Evolutionary conservation across 1,140 invertebrate species (phyloP).

Genomic region (Diachasmimorpha longicaudata): DNA sequence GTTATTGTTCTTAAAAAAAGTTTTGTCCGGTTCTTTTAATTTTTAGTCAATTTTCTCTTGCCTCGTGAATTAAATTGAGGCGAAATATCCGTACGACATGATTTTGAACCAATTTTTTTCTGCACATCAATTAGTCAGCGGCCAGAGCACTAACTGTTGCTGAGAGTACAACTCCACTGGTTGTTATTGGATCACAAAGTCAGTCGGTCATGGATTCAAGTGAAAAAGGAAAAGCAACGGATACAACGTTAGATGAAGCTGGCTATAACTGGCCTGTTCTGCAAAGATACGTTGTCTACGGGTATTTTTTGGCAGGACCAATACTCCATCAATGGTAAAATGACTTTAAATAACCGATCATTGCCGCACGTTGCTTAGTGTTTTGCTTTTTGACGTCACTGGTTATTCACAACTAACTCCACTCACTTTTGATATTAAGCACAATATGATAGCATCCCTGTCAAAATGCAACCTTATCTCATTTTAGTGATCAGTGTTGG

Average conservation of each 20-base stretch:
- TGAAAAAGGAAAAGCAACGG: neutral
- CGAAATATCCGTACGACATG: too few relatives aligned
- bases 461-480: neutral
- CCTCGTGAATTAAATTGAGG: too few relatives aligned
- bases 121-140: neutral
- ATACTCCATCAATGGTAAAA: conserved; percentile 50
- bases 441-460: neutral
- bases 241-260: neutral
- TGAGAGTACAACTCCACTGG: neutral
- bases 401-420: neutral
- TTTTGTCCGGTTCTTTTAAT: too few relatives aligned
- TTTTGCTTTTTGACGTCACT: neutral
- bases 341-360: neutral
- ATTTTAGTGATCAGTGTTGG: conserved; percentile 8
- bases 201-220: neutral
- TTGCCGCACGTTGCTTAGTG: neutral
- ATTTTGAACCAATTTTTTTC: neutral
- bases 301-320: conserved; percentile 50
- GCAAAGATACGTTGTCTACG: conserved; percentile 51
- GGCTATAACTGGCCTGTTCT: conserved; percentile 49
- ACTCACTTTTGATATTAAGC: neutral
- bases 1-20: too few relatives aligned
- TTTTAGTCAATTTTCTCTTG: too few relatives aligned
- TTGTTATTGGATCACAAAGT: neutral
- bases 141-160: neutral